Base-by-base conservation (phyloP, 1,140 invertebrate genomes). In the Antheraea pernyi region DNA sequence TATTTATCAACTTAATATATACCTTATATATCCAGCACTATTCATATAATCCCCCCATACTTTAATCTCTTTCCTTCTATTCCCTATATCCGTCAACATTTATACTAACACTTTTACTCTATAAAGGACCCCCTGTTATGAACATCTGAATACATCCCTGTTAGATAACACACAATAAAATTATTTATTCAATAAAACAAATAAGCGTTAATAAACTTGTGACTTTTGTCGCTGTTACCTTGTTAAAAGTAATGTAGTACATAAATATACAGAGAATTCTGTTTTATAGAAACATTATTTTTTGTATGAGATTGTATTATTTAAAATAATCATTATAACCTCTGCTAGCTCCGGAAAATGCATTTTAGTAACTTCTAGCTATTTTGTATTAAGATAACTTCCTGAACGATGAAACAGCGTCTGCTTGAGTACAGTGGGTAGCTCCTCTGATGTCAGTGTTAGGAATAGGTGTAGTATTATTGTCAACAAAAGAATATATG, bases 151-250 rank as follows among this genome's bases (percentile, higher is more conserved):
- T 65, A 8, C 64, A 42, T 46, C 37, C 42, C 64, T 48, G 36
- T 9, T 10, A 2, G 46, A 13, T 53, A 16, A 46, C 19, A 19
- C 9, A 74, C 69, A 65, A 82, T 88, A 83, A 86, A 84, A 85
- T 86, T 88, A 90, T 88, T 87, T 85, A 84, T 83, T 81, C 85
- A 83, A 87, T 88, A 86, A 89, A 88, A 90, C 88, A 87, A 90
- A 88, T 87, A 84, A 75, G 76, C 68, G 83, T 80, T 73, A 77
- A 86, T 86, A 86, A 86, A 85, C 39, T 84, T 88, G 86, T 87
- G 80, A 90, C 76, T 85, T 88, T 90, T 88, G 82, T 87, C 88
- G 77, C 83, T 82, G 78, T 79, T 75, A 73, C 77, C 83, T 79
- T 85, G 87, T 83, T 76, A 74, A 62, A 69, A 65, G 71, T 88